Percentiles rank a stretch among this genome's conserved stretches.
These are phyloP conservation scores for Hylia prasina DNA, from an alignment of 2,113 vertebrate species.

Conservation along the genomic window DNA sequence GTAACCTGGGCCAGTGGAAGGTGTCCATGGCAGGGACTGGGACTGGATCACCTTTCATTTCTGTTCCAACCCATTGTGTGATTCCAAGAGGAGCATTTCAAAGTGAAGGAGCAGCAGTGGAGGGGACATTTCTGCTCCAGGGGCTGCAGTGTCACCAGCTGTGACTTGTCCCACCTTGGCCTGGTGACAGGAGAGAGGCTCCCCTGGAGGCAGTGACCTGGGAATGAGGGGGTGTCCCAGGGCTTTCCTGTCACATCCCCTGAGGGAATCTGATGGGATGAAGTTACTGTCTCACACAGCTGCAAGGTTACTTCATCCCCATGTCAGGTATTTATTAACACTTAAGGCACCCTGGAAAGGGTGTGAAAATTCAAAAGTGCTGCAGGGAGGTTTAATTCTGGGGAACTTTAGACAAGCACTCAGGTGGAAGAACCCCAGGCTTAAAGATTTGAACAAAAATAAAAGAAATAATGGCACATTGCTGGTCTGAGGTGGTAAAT, in stretches of 20 bases:
- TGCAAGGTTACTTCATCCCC: background rate
- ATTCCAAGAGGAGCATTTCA: background rate
- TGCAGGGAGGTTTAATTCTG: background rate
- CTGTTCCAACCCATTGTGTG: background rate
- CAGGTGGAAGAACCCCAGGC: background rate
- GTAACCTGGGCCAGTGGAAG: fast-evolving
- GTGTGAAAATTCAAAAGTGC: background rate
- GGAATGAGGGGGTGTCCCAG: fast-evolving
- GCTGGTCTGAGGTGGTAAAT: background rate
- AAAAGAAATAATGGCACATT: background rate
- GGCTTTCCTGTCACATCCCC: background rate
- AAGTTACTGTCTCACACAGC: too few species aligned
- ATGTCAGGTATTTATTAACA: background rate
- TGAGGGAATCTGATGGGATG: too few species aligned
- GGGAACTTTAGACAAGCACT: background rate
- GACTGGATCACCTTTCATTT: background rate
- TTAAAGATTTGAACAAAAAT: background rate
- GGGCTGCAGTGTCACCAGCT: background rate
- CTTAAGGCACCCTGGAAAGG: background rate
- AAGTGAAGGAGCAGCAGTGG: background rate
- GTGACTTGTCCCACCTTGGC: background rate
- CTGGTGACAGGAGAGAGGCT: background rate
- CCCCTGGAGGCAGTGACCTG: fast-evolving
- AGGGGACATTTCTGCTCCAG: background rate
- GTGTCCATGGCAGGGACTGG: background rate